Evolutionary conservation across 2,113 vertebrate species (phyloP), one percentile per base, ranked within the genome.

Genomic region (Pseudorhombus dupliciocellatus): DNA sequence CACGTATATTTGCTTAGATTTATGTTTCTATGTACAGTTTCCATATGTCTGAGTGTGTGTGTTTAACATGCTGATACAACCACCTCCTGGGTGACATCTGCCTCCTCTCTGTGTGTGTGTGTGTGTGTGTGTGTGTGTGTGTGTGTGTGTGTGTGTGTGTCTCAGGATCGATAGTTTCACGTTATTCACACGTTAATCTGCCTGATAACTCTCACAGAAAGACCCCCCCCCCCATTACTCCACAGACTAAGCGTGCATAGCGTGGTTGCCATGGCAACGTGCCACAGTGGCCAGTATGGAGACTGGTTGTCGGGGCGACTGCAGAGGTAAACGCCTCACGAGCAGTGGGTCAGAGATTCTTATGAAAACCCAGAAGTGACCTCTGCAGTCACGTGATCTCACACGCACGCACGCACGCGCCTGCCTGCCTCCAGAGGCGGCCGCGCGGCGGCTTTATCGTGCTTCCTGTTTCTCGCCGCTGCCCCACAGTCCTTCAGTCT

Each of bases 401-500:
- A 26, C 61, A 64, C 68, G 55, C 24, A 18, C 37, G 67, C 61
- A 70, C 59, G 52, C 46, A 53, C 61, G 20, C 73, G 25, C 62
- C n/a, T 46, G 61, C 55, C 24, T 63, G 34, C 64, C 20, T 79
- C 66, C 58, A 51, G 14, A n/a, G 44, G 44, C 44, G 44, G 4
- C 46, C 46, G 7, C 31, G 57, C 40, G 63, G 55, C 3, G 34
- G 55, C 75, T 89, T 88, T 88, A 88, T 89, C 86, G 22, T 28
- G 63, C 81, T 87, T 90, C 89, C 87, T 87, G 89, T 87, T 87
- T 81, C 77, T 70, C 61, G 18, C 46, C 42, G 46, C 75, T 64
- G 78, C 52, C 82, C 83, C 72, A 69, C 83, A 81, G 85, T 91
- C 86, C 88, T 90, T 89, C 85, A 86, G 72, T 86, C 58, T 66